These are phyloP conservation scores for Sinhomidia bicolor DNA, from an alignment of 2,888 invertebrate genomes.

Conservation along the genomic window DNA sequence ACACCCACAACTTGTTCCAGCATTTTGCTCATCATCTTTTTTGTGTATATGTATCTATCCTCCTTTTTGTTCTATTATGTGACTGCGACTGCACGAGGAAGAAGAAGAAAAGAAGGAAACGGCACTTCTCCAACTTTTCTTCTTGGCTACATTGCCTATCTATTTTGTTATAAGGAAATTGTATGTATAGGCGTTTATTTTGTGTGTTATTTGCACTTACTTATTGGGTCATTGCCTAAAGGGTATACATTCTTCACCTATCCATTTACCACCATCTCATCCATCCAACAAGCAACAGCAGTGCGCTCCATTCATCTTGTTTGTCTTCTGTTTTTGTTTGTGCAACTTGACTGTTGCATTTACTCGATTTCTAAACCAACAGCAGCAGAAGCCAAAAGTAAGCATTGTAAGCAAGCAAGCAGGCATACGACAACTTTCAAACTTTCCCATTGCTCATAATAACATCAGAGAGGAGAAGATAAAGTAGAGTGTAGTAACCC, in stretches of 20 bases:
- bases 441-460: not conserved
- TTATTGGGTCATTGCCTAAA: conserved; percentile 12
- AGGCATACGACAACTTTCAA: not conserved
- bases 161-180: not conserved
- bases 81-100: too few relatives aligned
- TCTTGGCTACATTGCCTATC: not conserved
- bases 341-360: conserved; percentile 52
- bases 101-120: too few relatives aligned
- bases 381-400: not conserved
- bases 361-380: conserved; percentile 22
- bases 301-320: conserved; percentile 34
- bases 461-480: too few relatives aligned
- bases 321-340: conserved; percentile 51
- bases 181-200: not conserved
- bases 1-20: conserved; percentile 56
- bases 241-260: conserved; percentile 35
- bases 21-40: conserved; percentile 3
- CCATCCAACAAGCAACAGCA: too few relatives aligned
- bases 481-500: not conserved
- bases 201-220: conserved; percentile 1
- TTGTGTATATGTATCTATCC: too few relatives aligned
- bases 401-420: not conserved
- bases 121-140: not conserved
- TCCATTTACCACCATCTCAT: conserved; percentile 27
- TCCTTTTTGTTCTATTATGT: not conserved